Evolutionary conservation across 2,797 vertebrate genomes (phyloP).

Genomic region (Nyctibius grandis): DNA sequence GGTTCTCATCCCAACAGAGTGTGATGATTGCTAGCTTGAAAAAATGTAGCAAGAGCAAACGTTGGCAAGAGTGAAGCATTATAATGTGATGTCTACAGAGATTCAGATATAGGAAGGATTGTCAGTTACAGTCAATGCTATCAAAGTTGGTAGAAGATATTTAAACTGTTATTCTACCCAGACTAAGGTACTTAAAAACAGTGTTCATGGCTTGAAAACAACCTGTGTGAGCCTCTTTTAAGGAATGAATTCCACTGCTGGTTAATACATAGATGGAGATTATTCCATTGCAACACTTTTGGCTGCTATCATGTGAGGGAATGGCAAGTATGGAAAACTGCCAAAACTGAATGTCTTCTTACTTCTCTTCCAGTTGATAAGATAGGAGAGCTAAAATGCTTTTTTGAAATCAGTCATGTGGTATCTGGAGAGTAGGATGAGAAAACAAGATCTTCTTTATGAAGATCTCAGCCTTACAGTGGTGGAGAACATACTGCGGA

Average conservation of each 20-base stretch:
- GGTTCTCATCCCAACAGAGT: constrained; percentile 65
- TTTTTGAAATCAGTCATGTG: constrained; percentile 30
- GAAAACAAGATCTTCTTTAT: constrained; percentile 36
- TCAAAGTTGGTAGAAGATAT: constrained; percentile 7
- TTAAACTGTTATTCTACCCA: constrained; percentile 50
- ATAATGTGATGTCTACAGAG: constrained; percentile 63
- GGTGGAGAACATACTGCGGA: not conserved
- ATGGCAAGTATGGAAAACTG: constrained; percentile 46
- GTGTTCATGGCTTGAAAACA: not conserved
- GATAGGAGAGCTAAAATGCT: constrained; percentile 22
- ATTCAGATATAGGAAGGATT: constrained; percentile 12
- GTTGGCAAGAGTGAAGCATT: constrained; percentile 63
- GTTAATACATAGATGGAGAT: not conserved
- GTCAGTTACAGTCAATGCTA: constrained; percentile 38
- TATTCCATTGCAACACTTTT: not conserved
- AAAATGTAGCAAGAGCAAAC: constrained; percentile 67
- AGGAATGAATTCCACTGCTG: not conserved
- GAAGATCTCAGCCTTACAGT: not conserved
- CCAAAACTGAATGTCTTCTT: constrained; percentile 48
- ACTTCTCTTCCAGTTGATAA: constrained; percentile 47
- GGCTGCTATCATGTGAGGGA: constrained; percentile 16
- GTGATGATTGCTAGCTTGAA: constrained; percentile 64
- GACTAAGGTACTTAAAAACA: not conserved
- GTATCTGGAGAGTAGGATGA: constrained; percentile 16
- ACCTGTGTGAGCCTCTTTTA: not conserved